phyloP scores from a whole-genome alignment of 2,888 invertebrate genomes.

The Tetranychus truncatus region DNA sequence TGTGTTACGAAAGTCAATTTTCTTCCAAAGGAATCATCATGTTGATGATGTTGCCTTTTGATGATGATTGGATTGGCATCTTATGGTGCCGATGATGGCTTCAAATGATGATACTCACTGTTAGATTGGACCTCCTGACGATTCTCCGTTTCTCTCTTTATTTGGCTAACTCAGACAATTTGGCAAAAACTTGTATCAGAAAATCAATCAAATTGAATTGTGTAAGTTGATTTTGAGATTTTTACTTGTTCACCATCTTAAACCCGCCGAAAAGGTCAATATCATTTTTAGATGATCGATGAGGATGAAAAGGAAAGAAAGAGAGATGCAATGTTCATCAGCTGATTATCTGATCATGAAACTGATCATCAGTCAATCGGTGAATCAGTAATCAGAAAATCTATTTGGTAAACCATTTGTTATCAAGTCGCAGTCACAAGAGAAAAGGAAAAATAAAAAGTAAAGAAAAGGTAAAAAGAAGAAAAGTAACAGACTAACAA shows the following conservation, averaged over 20 bases:
- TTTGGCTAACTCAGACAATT: background rate
- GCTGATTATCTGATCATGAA: background rate
- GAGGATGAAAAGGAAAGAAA: background rate
- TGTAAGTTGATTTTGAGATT: no score
- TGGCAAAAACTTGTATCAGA: background rate
- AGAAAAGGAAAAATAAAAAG: no score
- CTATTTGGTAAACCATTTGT: background rate
- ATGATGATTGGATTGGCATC: background rate
- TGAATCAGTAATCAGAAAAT: background rate
- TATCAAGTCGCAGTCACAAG: no score
- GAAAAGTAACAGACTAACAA: background rate
- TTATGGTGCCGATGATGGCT: background rate
- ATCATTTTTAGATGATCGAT: constrained; percentile 1
- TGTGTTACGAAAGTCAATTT: background rate
- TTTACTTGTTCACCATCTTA: background rate
- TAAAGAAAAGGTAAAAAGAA: background rate
- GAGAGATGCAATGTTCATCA: background rate
- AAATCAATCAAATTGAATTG: background rate
- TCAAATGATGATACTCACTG: background rate
- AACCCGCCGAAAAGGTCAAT: background rate
- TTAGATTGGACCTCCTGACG: background rate
- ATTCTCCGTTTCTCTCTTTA: background rate
- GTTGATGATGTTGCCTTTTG: background rate
- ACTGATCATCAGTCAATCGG: background rate
- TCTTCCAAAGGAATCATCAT: background rate